A percentile compares a stretch with the other conserved stretches of the same genome.
These are phyloP conservation scores for Pemphredon lugubris DNA, from an alignment of 2,888 invertebrate genomes.

Conservation along the genomic window DNA sequence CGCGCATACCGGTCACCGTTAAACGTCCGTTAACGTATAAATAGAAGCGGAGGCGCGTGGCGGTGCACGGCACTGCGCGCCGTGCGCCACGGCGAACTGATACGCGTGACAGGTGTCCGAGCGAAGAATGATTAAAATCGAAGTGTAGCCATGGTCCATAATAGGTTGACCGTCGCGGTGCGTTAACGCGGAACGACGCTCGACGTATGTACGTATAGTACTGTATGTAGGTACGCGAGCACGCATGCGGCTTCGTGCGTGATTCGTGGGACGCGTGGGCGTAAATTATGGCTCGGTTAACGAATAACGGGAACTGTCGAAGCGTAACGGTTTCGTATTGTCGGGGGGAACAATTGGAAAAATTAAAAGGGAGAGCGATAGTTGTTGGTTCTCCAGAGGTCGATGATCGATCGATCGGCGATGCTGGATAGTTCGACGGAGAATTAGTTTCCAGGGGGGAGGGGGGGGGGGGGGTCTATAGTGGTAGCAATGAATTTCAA, in stretches of 20 bases:
- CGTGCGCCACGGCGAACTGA: slow-evolving; percentile 27
- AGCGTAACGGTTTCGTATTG: slow-evolving; percentile 39
- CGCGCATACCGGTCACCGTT: slow-evolving; percentile 22
- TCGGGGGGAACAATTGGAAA: slow-evolving; percentile 9
- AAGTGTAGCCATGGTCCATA: slow-evolving; percentile 52
- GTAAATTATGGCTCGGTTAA: slow-evolving; percentile 65
- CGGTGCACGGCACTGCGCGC: too few relatives aligned
- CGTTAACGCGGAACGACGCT: slow-evolving; percentile 18
- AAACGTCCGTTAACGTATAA: slow-evolving; percentile 3
- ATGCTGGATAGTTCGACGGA: neutral
- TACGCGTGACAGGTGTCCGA: slow-evolving; percentile 74
- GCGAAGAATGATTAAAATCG: slow-evolving; percentile 71
- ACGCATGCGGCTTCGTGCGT: slow-evolving; percentile 14
- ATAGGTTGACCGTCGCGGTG: slow-evolving; percentile 50
- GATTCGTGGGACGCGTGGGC: slow-evolving; percentile 63
- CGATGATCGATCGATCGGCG: slow-evolving; percentile 37
- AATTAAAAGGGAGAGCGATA: neutral
- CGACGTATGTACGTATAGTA: slow-evolving; percentile 10
- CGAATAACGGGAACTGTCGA: slow-evolving; percentile 40
- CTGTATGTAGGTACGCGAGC: slow-evolving; percentile 8
- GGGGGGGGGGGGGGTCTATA: neutral
- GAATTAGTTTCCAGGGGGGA: neutral
- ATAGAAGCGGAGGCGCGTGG: neutral
- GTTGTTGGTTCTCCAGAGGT: slow-evolving; percentile 3
- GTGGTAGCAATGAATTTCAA: neutral